These are phyloP conservation scores for Andricus curvator DNA, from an alignment of 2,888 invertebrate species.

Conservation along the genomic window DNA sequence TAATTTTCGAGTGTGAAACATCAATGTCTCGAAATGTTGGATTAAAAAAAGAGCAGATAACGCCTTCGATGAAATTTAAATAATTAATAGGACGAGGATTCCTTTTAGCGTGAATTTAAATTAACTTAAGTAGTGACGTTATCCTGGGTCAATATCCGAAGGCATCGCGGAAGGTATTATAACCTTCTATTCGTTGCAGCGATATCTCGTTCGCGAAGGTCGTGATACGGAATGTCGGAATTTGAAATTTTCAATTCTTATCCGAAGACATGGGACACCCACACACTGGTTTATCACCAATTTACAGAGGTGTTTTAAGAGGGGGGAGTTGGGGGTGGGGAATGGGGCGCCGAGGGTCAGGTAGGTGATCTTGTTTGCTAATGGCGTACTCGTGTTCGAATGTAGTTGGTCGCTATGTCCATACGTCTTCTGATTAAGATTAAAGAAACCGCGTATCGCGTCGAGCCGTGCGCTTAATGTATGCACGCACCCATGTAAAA, in stretches of 20 bases:
- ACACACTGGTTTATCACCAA: slow-evolving; percentile 67
- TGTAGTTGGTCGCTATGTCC: slow-evolving; percentile 73
- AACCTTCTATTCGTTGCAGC: slow-evolving; percentile 1
- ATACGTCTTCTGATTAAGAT: slow-evolving; percentile 77
- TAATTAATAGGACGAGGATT: slow-evolving; percentile 28
- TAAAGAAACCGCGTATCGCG: slow-evolving; percentile 74
- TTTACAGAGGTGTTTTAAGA: slow-evolving; percentile 68
- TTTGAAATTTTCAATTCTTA: slow-evolving; percentile 44
- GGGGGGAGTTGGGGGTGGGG: slow-evolving; percentile 44
- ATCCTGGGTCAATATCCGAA: slow-evolving; percentile 47
- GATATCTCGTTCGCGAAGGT: slow-evolving; percentile 30
- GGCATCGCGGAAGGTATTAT: slow-evolving; percentile 9
- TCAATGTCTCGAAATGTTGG: neutral
- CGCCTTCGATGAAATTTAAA: slow-evolving; percentile 16
- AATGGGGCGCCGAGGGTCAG: slow-evolving; percentile 60
- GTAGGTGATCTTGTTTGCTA: slow-evolving; percentile 76
- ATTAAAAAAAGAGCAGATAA: neutral
- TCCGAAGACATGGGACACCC: slow-evolving; percentile 45
- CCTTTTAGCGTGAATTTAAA: slow-evolving; percentile 31
- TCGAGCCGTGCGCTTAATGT: slow-evolving; percentile 45
- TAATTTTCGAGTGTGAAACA: slow-evolving; percentile 4
- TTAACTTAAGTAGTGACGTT: slow-evolving; percentile 10
- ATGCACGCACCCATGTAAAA: slow-evolving; percentile 46
- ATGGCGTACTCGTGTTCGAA: slow-evolving; percentile 77
- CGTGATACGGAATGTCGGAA: slow-evolving; percentile 18